phyloP scores from a whole-genome alignment of 2,888 invertebrate species.

The Diarsia dahlii region DNA sequence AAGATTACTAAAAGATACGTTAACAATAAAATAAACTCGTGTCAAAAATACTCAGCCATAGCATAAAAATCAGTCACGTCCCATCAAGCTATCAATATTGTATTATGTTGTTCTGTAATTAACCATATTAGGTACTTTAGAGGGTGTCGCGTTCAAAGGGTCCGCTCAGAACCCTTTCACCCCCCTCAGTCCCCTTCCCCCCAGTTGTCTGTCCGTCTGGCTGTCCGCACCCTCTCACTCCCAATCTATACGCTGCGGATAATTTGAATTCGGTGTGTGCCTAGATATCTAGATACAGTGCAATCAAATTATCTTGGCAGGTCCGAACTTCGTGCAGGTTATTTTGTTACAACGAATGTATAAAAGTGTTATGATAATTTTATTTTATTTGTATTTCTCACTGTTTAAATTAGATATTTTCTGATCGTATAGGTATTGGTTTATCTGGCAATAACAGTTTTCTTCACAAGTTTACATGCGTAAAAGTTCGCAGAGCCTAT shows the following conservation, averaged over 20 bases:
- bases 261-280: constrained; percentile 48
- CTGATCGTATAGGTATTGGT: too few species aligned
- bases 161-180: constrained; percentile 19
- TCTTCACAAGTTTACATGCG: too few species aligned
- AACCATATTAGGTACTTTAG: constrained; percentile 51
- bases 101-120: constrained; percentile 51
- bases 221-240: constrained; percentile 36
- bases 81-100: constrained; percentile 21
- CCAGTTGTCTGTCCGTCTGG: constrained; percentile 45
- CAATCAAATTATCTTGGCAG: too few species aligned
- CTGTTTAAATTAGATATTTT: too few species aligned
- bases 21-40: neutral
- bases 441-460: too few species aligned
- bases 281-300: constrained; percentile 16
- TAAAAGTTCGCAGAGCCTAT: too few species aligned
- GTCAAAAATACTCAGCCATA: neutral
- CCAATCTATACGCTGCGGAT: constrained; percentile 50
- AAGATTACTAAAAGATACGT: neutral
- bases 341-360: too few species aligned
- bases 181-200: neutral
- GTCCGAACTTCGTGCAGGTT: too few species aligned
- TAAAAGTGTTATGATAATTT: too few species aligned
- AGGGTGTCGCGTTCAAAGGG: constrained; percentile 47
- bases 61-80: neutral
- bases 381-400: too few species aligned